These are phyloP conservation scores for Arctocebus calabarensis DNA, from an alignment of 2,797 vertebrate genomes.

Conservation along the genomic window DNA sequence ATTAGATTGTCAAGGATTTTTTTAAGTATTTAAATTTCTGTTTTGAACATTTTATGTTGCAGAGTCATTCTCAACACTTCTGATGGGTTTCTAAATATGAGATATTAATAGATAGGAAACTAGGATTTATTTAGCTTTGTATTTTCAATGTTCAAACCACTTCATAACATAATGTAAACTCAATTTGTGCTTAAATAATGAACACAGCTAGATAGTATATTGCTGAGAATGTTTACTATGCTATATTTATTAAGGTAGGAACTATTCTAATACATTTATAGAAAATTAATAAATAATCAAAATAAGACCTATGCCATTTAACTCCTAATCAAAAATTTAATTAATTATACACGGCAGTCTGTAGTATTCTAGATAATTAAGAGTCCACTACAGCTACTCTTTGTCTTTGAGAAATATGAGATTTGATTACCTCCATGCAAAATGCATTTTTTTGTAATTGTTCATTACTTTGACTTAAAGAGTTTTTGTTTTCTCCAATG, in stretches of 20 bases:
- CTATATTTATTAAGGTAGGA: background rate
- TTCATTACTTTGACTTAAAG: background rate
- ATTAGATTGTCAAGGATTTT: background rate
- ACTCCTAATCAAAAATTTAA: background rate
- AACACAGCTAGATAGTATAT: background rate
- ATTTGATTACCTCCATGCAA: conserved; percentile 16
- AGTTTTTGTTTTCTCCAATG: background rate
- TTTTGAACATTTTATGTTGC: background rate
- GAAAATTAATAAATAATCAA: conserved; percentile 7
- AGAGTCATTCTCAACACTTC: background rate
- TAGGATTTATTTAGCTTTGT: background rate
- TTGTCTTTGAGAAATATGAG: background rate
- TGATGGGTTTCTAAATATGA: background rate
- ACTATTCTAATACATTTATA: background rate
- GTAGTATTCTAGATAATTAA: background rate
- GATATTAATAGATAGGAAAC: background rate
- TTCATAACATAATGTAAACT: background rate
- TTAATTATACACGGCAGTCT: background rate
- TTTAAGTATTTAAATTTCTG: background rate
- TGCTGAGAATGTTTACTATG: background rate
- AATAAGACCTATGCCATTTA: background rate
- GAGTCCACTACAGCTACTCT: background rate
- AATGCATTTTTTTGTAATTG: background rate
- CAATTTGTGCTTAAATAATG: background rate
- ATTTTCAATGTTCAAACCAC: background rate